Percentiles rank a stretch among this genome's conserved stretches.
phyloP scores from a whole-genome alignment of 2,888 invertebrate species.

The Cerceris ruficornis region DNA sequence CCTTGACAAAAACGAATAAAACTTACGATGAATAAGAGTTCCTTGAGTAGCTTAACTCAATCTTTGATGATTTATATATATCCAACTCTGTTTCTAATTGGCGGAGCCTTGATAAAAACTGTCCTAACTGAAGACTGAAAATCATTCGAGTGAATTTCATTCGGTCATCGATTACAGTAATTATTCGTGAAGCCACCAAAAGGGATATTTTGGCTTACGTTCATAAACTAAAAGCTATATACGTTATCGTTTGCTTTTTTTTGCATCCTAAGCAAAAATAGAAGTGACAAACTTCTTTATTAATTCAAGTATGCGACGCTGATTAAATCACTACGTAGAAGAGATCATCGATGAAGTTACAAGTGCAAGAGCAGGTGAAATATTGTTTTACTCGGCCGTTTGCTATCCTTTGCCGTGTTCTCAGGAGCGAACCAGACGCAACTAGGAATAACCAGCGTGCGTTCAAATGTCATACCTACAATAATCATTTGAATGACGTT shows the following conservation, averaged over 20 bases:
- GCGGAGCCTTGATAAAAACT: neutral
- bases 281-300: conserved; percentile 12
- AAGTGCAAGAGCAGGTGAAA: conserved; percentile 40
- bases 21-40: conserved; percentile 39
- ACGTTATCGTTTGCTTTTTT: neutral
- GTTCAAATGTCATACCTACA: conserved; percentile 43
- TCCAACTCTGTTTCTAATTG: neutral
- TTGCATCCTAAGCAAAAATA: neutral
- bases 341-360: conserved; percentile 33
- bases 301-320: conserved; percentile 28
- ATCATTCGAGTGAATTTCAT: neutral
- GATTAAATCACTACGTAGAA: conserved; percentile 30
- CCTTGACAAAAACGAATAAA: conserved; percentile 63
- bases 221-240: too few relatives aligned
- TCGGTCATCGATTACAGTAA: too few relatives aligned
- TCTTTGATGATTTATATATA: conserved; percentile 9
- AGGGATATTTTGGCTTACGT: too few relatives aligned
- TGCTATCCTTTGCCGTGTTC: conserved; percentile 26
- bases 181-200: too few relatives aligned
- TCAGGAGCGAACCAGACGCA: conserved; percentile 28
- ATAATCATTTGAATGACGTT: conserved; percentile 57
- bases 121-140: neutral
- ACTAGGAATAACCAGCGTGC: conserved; percentile 58
- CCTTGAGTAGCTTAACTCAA: conserved; percentile 36
- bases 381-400: conserved; percentile 12